These are phyloP conservation scores for Cephalopterus ornatus DNA, from an alignment of 2,113 vertebrate species.

Conservation along the genomic window DNA sequence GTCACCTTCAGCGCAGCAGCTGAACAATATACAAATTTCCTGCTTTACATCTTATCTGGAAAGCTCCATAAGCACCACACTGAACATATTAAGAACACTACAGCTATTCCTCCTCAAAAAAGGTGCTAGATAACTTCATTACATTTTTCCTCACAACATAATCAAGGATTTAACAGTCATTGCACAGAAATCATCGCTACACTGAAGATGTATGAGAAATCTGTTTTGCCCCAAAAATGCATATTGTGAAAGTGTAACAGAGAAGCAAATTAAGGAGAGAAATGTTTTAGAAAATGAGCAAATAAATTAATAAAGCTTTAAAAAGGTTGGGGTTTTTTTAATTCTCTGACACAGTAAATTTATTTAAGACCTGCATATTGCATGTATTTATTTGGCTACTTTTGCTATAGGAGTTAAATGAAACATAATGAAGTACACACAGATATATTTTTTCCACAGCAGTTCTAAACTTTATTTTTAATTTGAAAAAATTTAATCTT, in stretches of 20 bases:
- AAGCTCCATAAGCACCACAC: background rate
- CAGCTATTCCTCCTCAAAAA: background rate
- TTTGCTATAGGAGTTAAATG: background rate
- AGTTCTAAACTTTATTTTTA: background rate
- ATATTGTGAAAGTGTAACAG: conserved; percentile 4
- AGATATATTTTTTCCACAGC: background rate
- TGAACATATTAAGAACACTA: background rate
- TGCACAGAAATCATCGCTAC: background rate
- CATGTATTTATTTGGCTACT: background rate
- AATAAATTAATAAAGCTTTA: background rate
- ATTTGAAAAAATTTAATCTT: background rate
- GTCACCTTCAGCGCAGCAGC: background rate
- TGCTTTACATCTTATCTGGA: background rate
- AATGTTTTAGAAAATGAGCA: background rate
- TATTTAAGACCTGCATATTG: background rate
- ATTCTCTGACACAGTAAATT: background rate
- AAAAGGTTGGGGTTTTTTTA: background rate
- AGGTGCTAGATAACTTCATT: conserved; percentile 9
- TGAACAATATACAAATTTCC: background rate
- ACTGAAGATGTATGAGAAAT: background rate
- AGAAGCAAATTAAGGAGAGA: conserved; percentile 29
- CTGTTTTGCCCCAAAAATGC: background rate
- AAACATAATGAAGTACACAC: background rate
- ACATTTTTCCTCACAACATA: background rate
- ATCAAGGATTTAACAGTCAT: conserved; percentile 12